Evolutionary conservation across 2,797 vertebrate genomes (phyloP).

Genomic region (Hyperoplus immaculatus): DNA sequence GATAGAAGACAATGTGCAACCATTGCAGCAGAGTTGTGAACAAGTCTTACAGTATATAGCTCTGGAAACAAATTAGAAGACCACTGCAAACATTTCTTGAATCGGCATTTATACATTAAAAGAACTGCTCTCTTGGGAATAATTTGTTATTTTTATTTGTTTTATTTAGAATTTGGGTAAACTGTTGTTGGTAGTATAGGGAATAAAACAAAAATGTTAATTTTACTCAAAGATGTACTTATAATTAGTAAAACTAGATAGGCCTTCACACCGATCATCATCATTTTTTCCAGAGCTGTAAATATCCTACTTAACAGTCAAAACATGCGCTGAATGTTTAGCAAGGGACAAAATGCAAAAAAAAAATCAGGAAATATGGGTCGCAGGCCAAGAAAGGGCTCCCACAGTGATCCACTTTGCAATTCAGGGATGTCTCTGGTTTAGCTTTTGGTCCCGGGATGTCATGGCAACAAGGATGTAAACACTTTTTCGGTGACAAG

Average conservation of each 20-base stretch:
- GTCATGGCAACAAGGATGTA: conserved; percentile 5
- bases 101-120: too few relatives aligned
- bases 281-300: not conserved
- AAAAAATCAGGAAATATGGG: conserved; percentile 1
- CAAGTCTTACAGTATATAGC: not conserved
- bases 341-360: conserved; percentile 1
- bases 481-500: not conserved
- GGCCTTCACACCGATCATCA: too few relatives aligned
- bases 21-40: not conserved
- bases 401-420: not conserved
- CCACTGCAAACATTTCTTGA: too few relatives aligned
- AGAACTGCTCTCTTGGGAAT: too few relatives aligned
- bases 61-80: too few relatives aligned
- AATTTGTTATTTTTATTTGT: too few relatives aligned
- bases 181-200: too few relatives aligned
- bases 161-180: too few relatives aligned
- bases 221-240: too few relatives aligned
- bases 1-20: not conserved
- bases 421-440: not conserved
- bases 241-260: too few relatives aligned
- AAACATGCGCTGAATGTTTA: not conserved
- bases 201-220: too few relatives aligned
- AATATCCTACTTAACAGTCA: not conserved
- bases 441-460: not conserved
- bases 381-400: not conserved